These are phyloP conservation scores for Synodontis membranacea DNA, from an alignment of 2,113 vertebrate genomes.

Conservation along the genomic window DNA sequence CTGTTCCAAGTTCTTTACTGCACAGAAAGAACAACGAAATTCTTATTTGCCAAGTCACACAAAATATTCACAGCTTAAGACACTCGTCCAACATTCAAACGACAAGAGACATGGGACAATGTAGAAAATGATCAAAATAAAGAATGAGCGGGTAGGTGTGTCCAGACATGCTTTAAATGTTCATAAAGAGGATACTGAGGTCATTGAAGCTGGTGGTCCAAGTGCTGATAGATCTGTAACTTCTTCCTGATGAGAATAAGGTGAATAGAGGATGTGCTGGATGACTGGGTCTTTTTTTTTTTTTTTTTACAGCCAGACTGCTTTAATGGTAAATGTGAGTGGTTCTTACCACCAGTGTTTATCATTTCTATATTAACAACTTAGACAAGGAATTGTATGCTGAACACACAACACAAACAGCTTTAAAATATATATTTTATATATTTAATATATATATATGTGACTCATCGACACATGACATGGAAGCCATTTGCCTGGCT, in stretches of 20 bases:
- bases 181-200: neutral
- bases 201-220: neutral
- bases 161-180: neutral
- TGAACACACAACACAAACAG: neutral
- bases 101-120: neutral
- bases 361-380: neutral
- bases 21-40: neutral
- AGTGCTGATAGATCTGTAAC: neutral
- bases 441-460: too few species aligned
- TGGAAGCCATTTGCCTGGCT: neutral
- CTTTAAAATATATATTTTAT: neutral
- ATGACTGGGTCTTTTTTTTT: too few species aligned
- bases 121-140: too few species aligned
- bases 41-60: neutral
- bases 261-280: too few species aligned
- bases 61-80: neutral
- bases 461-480: constrained; percentile 22
- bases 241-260: too few species aligned
- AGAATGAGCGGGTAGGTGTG: too few species aligned
- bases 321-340: neutral
- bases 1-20: neutral
- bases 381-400: neutral
- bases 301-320: neutral
- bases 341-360: neutral
- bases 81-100: neutral